These are phyloP conservation scores for Apodemus agrarius DNA, from an alignment of 2,797 vertebrate genomes.

Conservation along the genomic window DNA sequence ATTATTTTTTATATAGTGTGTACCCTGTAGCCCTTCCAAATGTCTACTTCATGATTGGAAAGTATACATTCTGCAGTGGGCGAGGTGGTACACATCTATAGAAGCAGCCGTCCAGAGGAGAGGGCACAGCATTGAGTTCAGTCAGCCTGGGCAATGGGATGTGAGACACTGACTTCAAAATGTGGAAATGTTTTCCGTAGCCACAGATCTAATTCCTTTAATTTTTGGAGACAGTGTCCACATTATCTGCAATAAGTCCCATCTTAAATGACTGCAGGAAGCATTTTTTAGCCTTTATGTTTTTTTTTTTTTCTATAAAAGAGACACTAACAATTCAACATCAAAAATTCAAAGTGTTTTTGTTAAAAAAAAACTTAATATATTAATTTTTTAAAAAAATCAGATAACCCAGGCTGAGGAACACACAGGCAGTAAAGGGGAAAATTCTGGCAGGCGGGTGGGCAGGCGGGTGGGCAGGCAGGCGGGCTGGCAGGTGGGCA, in stretches of 20 bases:
- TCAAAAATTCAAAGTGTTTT: slow-evolving; percentile 49
- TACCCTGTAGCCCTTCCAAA: background rate
- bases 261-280: slow-evolving; percentile 46
- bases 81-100: background rate
- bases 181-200: background rate
- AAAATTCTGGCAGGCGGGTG: background rate
- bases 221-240: background rate
- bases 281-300: slow-evolving; percentile 35
- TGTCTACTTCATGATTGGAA: slow-evolving; percentile 44
- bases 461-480: no score
- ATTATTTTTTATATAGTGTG: slow-evolving; percentile 39
- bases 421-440: background rate
- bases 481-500: background rate
- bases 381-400: background rate
- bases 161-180: background rate
- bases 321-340: slow-evolving; percentile 19
- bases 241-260: slow-evolving; percentile 36
- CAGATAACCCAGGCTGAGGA: background rate
- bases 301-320: background rate
- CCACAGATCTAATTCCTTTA: slow-evolving; percentile 24
- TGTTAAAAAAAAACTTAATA: background rate
- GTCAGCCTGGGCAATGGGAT: background rate
- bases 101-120: background rate
- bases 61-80: background rate
- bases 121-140: background rate